Base-by-base conservation (phyloP, 2,113 vertebrate species). In the Nibea coibor region DNA sequence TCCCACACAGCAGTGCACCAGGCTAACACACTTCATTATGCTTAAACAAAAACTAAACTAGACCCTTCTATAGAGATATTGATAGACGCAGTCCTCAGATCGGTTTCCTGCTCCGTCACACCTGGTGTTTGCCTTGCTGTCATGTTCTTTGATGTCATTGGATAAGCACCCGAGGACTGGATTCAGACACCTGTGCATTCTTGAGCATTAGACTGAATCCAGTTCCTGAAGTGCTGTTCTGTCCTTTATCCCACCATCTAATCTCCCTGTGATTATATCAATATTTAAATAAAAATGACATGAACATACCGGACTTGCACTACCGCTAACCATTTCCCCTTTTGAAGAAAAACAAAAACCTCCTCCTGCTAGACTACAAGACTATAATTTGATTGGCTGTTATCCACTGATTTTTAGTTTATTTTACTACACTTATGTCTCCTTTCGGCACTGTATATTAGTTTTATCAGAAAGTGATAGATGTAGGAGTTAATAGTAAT, bases 1-100 rank as follows among this genome's bases (percentile, higher is more conserved):
- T 86, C 84, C 82, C 83, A 91, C 78, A 79, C 76, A 72, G 62
- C 61, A 69, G 10, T 24, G 28, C 81, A 57, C 39, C 0, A 14
- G 26, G 61, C 43, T 20, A 74, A 61, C 72, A 19, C 58, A 64
- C 48, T 51, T 9, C 0, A 7, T 17, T 63, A 22, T 11, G 35
- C 7, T 39, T 39, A 9, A 8, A 39, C 7, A 39, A 39, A 39
- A 39, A 39, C 35, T 8, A 39, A 66, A 58, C 24, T 28, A 10
- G 20, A 50, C 43, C n/a, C 9, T 47, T 42, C 5, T 16, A 4
- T 43, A 16, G 2, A 72, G 24, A 64, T 12, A 54, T 8, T 61
- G 64, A 16, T 26, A 51, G 7, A 31, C n/a, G 53, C 47, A 11
- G 19, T 58, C 39, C 4, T 58, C 47, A 67, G 14, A 42, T 39